Conservation (phyloP, 1,140 invertebrate genomes). For the Chionoecetes opilio region DNA sequence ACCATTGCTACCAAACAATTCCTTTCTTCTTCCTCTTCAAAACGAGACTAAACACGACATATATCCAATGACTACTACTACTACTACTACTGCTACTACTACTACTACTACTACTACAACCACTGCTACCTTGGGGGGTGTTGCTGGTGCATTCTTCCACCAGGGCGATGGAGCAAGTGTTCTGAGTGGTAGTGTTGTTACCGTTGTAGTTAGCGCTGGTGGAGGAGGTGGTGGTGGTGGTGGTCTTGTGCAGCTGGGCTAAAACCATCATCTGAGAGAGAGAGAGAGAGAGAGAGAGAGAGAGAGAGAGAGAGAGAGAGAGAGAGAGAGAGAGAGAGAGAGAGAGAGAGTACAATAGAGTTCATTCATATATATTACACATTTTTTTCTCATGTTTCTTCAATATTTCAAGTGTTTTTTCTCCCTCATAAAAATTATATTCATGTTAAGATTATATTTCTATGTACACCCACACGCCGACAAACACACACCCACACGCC, state of each 20-base stretch:
- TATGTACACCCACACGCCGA: too few species aligned
- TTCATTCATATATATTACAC: neutral
- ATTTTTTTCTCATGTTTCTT: neutral
- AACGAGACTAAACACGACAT: too few species aligned
- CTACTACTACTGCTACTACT: neutral
- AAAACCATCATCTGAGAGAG: conserved; percentile 59
- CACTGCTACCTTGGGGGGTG: neutral
- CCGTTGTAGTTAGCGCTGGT: too few species aligned
- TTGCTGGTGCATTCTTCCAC: neutral
- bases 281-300: conserved; percentile 39
- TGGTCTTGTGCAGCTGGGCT: conserved; percentile 59
- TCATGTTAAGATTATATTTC: neutral
- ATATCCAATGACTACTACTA: neutral
- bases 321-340: conserved; percentile 23
- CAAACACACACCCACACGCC: too few species aligned
- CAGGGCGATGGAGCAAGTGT: conserved; percentile 61
- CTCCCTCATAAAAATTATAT: too few species aligned
- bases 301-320: conserved; percentile 14
- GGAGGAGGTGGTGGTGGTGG: neutral
- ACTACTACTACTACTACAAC: too few species aligned
- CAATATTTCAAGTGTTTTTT: neutral
- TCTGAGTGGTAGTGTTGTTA: neutral
- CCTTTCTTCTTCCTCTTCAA: neutral
- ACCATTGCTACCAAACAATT: neutral
- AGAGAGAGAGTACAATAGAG: neutral